A percentile compares a stretch with the other conserved stretches of the same genome.
phyloP scores from a whole-genome alignment of 2,113 vertebrate genomes.

The Camelus dromedarius region DNA sequence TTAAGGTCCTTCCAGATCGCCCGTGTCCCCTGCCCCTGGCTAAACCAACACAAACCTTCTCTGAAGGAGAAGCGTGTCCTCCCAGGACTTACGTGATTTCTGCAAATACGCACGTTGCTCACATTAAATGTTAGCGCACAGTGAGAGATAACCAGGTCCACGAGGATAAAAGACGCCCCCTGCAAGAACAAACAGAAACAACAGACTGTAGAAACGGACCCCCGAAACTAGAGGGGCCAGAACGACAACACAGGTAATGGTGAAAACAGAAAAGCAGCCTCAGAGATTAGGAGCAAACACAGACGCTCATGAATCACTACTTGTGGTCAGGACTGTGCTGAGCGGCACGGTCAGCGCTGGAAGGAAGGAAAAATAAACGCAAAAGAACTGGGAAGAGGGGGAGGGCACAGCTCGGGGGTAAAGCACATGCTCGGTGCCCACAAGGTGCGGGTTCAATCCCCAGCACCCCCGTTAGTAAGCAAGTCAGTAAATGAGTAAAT shows the following conservation, averaged over 20 bases:
- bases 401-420: too few species aligned
- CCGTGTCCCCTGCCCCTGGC: accelerated
- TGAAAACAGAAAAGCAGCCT: accelerated
- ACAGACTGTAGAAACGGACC: accelerated
- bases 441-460: too few species aligned
- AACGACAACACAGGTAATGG: accelerated
- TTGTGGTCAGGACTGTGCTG: accelerated
- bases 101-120: accelerated
- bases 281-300: accelerated
- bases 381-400: neutral
- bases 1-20: accelerated
- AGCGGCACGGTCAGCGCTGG: accelerated
- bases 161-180: accelerated
- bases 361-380: accelerated
- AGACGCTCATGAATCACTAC: accelerated
- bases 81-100: neutral
- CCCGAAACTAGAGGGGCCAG: accelerated
- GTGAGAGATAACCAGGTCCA: accelerated
- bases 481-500: too few species aligned
- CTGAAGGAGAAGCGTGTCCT: too few species aligned
- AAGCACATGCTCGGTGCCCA: too few species aligned
- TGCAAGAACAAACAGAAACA: neutral
- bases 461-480: too few species aligned
- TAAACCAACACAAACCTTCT: neutral
- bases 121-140: neutral